These are phyloP conservation scores for Odontocerum albicorne DNA, from an alignment of 2,888 invertebrate genomes.

Conservation along the genomic window DNA sequence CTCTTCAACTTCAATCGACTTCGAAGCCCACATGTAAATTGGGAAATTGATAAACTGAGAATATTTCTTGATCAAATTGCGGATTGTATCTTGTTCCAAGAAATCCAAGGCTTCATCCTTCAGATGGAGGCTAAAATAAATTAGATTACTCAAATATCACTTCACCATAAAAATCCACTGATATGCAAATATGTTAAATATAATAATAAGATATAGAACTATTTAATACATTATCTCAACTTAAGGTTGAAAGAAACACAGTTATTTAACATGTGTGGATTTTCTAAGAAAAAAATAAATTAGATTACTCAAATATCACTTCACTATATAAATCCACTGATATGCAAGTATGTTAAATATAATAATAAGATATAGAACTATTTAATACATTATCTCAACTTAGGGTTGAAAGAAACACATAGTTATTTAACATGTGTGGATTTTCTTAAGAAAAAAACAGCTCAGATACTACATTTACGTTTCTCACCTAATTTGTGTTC, in stretches of 20 bases:
- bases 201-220: too few species aligned
- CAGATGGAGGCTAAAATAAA: constrained; percentile 71
- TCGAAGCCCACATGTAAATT: constrained; percentile 89
- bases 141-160: background rate
- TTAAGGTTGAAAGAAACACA: background rate
- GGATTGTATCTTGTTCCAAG: constrained; percentile 88
- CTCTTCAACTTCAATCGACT: constrained; percentile 75
- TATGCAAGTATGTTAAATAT: background rate
- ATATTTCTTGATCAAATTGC: constrained; percentile 92
- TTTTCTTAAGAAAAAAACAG: too few species aligned
- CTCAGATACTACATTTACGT: too few species aligned
- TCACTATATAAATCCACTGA: background rate
- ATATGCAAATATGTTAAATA: background rate
- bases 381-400: too few species aligned
- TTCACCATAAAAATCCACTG: constrained; percentile 33
- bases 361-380: too few species aligned
- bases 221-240: too few species aligned
- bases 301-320: too few species aligned
- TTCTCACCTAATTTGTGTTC: constrained; percentile 83
- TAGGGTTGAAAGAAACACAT: background rate
- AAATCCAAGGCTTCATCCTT: constrained; percentile 98
- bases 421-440: too few species aligned
- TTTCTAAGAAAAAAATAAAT: too few species aligned
- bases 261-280: too few species aligned
- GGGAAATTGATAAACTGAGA: constrained; percentile 99